A percentile compares a stretch with the other conserved stretches of the same genome.
Evolutionary conservation across 2,888 invertebrate genomes (phyloP).

Genomic region (Tenthredo amoena): DNA sequence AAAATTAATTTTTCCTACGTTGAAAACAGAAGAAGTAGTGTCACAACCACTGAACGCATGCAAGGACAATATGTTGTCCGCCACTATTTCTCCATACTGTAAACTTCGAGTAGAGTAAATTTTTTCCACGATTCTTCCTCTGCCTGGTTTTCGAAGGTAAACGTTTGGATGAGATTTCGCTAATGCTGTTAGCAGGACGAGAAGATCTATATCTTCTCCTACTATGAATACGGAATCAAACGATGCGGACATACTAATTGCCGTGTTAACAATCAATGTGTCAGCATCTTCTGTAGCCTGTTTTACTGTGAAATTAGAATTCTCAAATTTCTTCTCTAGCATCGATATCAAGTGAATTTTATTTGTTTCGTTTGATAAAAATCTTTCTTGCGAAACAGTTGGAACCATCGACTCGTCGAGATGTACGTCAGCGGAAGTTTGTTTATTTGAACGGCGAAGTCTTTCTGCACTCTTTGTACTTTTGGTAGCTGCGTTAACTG

Average conservation of each 20-base stretch:
- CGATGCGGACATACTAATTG: conserved; percentile 51
- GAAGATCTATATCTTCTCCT: conserved; percentile 58
- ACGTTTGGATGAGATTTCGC: background rate
- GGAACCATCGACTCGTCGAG: conserved; percentile 59
- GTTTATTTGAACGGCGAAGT: conserved; percentile 39
- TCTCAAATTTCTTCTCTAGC: conserved; percentile 59
- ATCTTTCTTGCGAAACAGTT: conserved; percentile 60
- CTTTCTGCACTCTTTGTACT: conserved; percentile 59
- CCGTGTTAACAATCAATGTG: conserved; percentile 58
- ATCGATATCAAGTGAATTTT: conserved; percentile 60
- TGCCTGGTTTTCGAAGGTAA: conserved; percentile 41
- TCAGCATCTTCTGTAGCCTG: conserved; percentile 63
- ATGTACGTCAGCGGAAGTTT: conserved; percentile 55
- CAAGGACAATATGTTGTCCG: conserved; percentile 52
- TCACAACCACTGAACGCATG: conserved; percentile 56
- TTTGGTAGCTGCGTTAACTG: conserved; percentile 50
- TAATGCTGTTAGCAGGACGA: conserved; percentile 52
- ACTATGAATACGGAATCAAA: conserved; percentile 54
- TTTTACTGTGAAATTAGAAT: conserved; percentile 55
- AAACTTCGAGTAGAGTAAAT: conserved; percentile 36
- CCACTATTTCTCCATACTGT: conserved; percentile 8
- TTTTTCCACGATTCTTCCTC: conserved; percentile 36
- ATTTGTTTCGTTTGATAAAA: conserved; percentile 60
- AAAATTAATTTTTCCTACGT: conserved; percentile 4
- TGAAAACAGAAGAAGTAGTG: conserved; percentile 17